Evolutionary conservation across 1,140 invertebrate species (phyloP).

Genomic region (Eurosta solidaginis): DNA sequence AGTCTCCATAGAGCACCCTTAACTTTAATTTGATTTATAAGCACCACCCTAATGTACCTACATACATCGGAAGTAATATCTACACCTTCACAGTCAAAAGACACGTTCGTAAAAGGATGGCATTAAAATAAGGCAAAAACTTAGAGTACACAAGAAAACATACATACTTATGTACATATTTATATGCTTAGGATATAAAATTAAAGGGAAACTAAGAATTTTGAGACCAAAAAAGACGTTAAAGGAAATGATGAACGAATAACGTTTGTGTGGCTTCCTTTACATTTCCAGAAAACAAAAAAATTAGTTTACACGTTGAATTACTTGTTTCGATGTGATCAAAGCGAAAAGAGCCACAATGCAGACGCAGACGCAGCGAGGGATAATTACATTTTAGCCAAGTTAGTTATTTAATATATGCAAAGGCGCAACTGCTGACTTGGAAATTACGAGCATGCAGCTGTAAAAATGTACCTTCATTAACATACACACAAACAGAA

Average conservation of each 20-base stretch:
- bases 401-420: slow-evolving; percentile 28
- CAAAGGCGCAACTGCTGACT: background rate
- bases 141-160: background rate
- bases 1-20: no score
- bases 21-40: no score
- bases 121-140: background rate
- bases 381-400: slow-evolving; percentile 21
- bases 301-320: background rate
- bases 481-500: background rate
- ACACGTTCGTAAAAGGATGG: background rate
- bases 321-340: background rate
- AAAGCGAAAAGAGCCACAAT: background rate
- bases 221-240: slow-evolving; percentile 32
- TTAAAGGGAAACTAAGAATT: no score
- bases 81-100: no score
- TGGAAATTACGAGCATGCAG: slow-evolving; percentile 10
- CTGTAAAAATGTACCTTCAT: background rate
- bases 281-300: background rate
- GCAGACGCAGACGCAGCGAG: background rate
- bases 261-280: slow-evolving; percentile 37
- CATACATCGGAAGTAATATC: no score
- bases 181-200: background rate
- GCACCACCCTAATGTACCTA: no score
- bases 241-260: slow-evolving; percentile 36
- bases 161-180: background rate